Conservation (phyloP, 2,797 vertebrate genomes). For the Sebastes hubbsi region DNA sequence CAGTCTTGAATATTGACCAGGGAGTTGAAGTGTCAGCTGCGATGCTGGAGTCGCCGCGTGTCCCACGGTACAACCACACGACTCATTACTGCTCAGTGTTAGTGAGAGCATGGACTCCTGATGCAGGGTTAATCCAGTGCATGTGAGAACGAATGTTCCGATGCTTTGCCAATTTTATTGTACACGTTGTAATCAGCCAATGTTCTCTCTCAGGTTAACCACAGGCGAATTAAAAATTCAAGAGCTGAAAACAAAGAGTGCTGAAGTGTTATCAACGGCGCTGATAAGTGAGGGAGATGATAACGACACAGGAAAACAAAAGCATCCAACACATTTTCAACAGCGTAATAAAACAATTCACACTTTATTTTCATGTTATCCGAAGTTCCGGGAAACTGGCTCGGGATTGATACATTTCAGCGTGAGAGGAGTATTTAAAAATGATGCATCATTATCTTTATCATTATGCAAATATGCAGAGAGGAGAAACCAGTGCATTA, state of each 20-base stretch:
- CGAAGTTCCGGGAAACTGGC: not conserved
- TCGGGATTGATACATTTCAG: not conserved
- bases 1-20: not conserved
- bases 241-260: conserved; percentile 32
- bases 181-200: not conserved
- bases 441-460: conserved; percentile 10
- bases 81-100: not conserved
- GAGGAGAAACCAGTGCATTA: not conserved
- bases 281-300: not conserved
- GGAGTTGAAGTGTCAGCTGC: not conserved
- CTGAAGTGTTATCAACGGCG: conserved; percentile 14
- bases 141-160: not conserved
- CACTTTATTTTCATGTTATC: not conserved
- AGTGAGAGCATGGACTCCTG: not conserved
- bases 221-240: conserved; percentile 20
- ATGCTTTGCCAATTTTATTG: not conserved
- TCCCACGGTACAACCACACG: not conserved
- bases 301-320: conserved; percentile 17
- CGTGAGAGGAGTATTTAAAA: not conserved
- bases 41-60: not conserved
- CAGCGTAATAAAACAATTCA: conserved; percentile 3
- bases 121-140: conserved; percentile 1
- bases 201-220: not conserved
- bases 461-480: conserved; percentile 14
- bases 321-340: not conserved